Conservation (phyloP, 2,113 vertebrate species). For the Poicephalus gulielmi region DNA sequence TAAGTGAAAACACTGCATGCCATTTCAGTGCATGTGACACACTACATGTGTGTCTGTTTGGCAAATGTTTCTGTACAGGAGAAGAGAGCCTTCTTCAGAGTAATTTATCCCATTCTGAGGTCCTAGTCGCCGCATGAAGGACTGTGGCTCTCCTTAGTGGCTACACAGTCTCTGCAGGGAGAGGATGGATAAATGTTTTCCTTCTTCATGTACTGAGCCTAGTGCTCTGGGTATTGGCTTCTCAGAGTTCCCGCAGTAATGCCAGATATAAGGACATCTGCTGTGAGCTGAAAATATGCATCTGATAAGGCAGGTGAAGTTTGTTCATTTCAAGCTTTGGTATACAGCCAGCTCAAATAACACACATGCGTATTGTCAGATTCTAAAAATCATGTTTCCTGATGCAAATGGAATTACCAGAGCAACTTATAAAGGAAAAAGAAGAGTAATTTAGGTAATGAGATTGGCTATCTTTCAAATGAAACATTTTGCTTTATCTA, state of each 20-base stretch:
- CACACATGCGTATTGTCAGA: neutral
- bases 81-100: neutral
- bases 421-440: fast-evolving
- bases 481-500: neutral
- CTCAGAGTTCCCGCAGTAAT: neutral
- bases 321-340: neutral
- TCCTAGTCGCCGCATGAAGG: neutral
- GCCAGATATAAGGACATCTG: neutral
- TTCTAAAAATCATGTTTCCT: neutral
- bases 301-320: neutral
- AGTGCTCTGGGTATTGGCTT: neutral
- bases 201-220: neutral
- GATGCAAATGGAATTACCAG: neutral
- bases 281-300: neutral
- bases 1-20: neutral
- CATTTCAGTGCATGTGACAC: too few relatives aligned
- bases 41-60: neutral
- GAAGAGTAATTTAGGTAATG: neutral
- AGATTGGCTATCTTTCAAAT: neutral
- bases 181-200: neutral
- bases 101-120: neutral
- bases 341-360: neutral
- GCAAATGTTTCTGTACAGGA: neutral
- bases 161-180: neutral
- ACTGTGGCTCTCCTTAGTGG: neutral